phyloP scores from a whole-genome alignment of 2,113 vertebrate species.

The Delphinapterus leucas region DNA sequence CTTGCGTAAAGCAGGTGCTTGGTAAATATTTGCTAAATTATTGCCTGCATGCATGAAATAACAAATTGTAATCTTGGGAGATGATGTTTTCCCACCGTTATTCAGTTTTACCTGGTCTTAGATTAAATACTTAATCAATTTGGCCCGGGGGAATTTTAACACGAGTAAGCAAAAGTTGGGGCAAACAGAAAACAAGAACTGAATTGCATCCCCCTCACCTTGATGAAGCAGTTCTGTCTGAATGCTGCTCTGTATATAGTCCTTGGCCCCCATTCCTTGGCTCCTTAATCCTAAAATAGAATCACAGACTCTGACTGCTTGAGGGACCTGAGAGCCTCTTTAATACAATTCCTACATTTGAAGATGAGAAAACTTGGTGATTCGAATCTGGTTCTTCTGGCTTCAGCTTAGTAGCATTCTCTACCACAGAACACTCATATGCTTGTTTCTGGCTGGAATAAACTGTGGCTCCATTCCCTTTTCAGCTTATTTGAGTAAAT shows the following conservation, averaged over 20 bases:
- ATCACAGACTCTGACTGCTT: neutral
- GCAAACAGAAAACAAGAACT: neutral
- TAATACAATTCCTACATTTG: neutral
- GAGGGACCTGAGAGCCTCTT: neutral
- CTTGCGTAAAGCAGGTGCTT: neutral
- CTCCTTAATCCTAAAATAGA: neutral
- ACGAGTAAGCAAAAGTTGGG: neutral
- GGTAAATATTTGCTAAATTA: neutral
- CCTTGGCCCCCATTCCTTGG: neutral
- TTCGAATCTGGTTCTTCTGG: neutral
- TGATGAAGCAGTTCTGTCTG: neutral
- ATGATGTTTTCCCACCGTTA: neutral
- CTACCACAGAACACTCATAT: neutral
- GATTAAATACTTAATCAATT: neutral
- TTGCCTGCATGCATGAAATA: neutral
- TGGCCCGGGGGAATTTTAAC: neutral
- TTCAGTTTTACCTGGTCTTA: neutral
- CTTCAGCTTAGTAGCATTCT: neutral
- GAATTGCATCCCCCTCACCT: neutral
- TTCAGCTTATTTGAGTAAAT: neutral
- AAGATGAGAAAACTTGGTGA: neutral
- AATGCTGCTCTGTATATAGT: neutral
- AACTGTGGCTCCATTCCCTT: neutral
- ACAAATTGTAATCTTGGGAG: neutral
- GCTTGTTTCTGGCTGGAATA: neutral